Evolutionary conservation across 2,888 invertebrate genomes (phyloP), one percentile per base, ranked within the genome.

Genomic region (Acleris holmiana): DNA sequence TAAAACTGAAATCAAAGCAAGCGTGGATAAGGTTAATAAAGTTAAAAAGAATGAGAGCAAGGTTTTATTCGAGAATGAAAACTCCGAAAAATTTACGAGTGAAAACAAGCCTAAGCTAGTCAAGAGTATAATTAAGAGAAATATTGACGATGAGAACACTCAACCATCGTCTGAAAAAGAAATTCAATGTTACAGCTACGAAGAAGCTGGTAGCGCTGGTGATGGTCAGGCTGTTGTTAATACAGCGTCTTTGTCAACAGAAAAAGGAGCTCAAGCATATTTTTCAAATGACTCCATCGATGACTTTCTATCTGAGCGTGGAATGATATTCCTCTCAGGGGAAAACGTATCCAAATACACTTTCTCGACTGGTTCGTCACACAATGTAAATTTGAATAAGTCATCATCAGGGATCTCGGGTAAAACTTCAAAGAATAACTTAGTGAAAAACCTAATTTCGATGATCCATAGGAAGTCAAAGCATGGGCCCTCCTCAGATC

Each of bases 281-380:
- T 88, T 91, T 49, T 82, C 89, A 0, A 89, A 90, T 21, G 91
- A 91, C 62, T 88, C 89, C 0, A 79, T 90, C 4, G 91, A 91
- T 15, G 90, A 91, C 51, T 85, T 82, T 17, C 61, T 91, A 13
- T 88, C 87, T 0, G 86, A 90, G 71, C 72, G 84, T 23, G 86
- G 88, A 0, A 73, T 86, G 48, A 68, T 80, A 2, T 84, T 79
- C 19, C 60, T 84, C 1, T 74, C 76, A 1, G 83, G 80, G 0
- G 87, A 88, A 29, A 78, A 84, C 41, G 67, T 80, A 4, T 86
- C 88, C 0, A 88, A 83, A 69, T 86, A 84, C 48, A 80, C 87
- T 0, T 80, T 83, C 51, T 73, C 76, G 0, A 74, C 73, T 13
- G 70, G 73, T 0, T 83, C 86, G 0, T 44, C 41, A 1, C 44